Percentiles rank a stretch among this genome's conserved stretches.
phyloP scores from a whole-genome alignment of 2,113 vertebrate genomes.

The Sinosuthora webbiana region DNA sequence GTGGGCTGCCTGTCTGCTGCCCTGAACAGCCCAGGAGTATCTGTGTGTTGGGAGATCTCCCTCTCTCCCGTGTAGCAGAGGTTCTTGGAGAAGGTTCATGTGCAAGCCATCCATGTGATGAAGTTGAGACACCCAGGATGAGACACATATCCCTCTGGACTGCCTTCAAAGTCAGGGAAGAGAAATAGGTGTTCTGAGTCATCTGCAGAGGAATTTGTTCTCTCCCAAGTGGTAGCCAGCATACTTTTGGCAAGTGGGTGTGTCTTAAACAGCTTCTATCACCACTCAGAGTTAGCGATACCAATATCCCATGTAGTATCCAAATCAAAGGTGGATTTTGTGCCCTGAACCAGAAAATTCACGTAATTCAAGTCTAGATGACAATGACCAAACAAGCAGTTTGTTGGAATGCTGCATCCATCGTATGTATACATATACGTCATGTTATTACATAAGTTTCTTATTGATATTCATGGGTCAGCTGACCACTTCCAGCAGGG shows the following conservation, averaged over 20 bases:
- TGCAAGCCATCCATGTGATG: background rate
- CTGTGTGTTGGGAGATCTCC: background rate
- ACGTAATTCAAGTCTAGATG: background rate
- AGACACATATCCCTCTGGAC: background rate
- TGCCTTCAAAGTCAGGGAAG: background rate
- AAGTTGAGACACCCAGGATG: background rate
- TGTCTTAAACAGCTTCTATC: background rate
- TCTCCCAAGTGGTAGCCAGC: background rate
- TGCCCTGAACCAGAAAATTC: background rate
- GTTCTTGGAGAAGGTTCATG: background rate
- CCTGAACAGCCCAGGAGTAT: background rate
- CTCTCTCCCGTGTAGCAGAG: rapidly evolving
- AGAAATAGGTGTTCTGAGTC: background rate
- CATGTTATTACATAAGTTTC: background rate
- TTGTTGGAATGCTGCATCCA: background rate
- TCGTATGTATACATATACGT: background rate
- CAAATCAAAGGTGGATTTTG: background rate
- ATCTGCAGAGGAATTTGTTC: background rate
- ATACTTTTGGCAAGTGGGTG: background rate
- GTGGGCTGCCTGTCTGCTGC: background rate
- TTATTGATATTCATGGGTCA: background rate
- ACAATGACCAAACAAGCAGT: background rate
- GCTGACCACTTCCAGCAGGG: background rate
- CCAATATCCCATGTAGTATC: background rate
- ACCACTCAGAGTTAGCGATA: background rate